Base-by-base conservation (phyloP, 2,113 vertebrate species). In the Pterocles orientalis region DNA sequence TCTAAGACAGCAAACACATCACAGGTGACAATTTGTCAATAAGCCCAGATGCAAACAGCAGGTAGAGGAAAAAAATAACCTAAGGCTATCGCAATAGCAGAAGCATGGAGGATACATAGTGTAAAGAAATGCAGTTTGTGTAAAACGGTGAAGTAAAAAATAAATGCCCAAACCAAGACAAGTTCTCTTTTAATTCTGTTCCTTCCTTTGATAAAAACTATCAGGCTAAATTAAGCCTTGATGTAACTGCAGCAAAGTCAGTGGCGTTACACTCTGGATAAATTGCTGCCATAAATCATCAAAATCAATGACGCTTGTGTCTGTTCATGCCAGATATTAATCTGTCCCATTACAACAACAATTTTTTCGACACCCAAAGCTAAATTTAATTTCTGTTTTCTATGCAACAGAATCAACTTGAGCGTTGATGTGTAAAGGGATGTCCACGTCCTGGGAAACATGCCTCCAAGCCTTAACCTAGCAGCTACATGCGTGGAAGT, bases 1-100 rank as follows among this genome's bases (percentile, higher is more conserved):
- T 48, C 53, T 90, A 86, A 94, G 56, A 89, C 31, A 80, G 51
- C 61, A 96, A 96, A 88, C 36, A 53, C 19, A 50, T 41, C 50
- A 80, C 31, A 78, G 57, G 31, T 41, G 87, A 71, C 48, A 81
- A 29, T 61, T 86, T 91, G 48, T 88, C 91, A 82, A 64, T 75
- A 92, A 88, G 3, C 17, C 20, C 14, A 65, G 39, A 54, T 50
- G 57, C 31, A 84, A 92, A 61, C 25, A 73, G 17, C 34, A 75
- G 36, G 51, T n/a, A 47, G 51, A 92, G 56, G 25, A 12, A 78
- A 53, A 93, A 80, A 43, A 88, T 53, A 7, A 5, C 18, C 33
- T 41, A 57, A 75, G 26, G 45, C 23, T 79, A 39, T 91, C 3
- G 2, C 9, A 73, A 12, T 54, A 57, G 26, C 24, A 70, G 57